Base-by-base conservation (phyloP, 2,888 invertebrate genomes). In the Sabatieria punctata region DNA sequence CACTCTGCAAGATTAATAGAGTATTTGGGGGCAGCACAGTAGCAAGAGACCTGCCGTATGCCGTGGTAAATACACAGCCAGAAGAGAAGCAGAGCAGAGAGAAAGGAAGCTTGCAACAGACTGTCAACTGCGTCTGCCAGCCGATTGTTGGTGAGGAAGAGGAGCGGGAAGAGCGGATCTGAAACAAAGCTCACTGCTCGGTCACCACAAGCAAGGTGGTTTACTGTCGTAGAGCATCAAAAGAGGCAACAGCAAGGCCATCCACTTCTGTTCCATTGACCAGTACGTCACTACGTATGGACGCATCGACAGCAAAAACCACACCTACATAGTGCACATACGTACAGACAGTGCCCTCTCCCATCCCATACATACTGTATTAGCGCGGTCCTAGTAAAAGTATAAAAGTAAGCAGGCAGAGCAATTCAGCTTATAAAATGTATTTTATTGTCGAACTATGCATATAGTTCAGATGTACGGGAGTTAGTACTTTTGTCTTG, bases 261-360 rank as follows among this genome's bases (percentile, higher is more conserved):
- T 77, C 93, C 93, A 95, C 67, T 84, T 86, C 65, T 95, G 93
- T 68, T 95, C 95, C 59, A 91, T 85, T 1, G 91, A 86, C 93
- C 91, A 95, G 67, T 91, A 88, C 57, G 79, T 77, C 38, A 85
- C 73, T 0, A 82, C 78, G 69, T 85, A 93, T 64, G 81, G 83
- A 55, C 85, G 74, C 54, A 95, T 71, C 0, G 81, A 78, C 68
- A 86, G 83, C 33, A 83, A 82, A 68, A 86, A 91, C 82, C 86
- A 85, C 65, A 85, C 85, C 93, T 93, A n/a, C n/a, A n/a, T n/a
- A n/a, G n/a, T n/a, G n/a, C n/a, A n/a, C n/a, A n/a, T n/a, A n/a
- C n/a, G n/a, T n/a, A n/a, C n/a, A n/a, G n/a, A n/a, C n/a, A n/a
- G n/a, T n/a, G n/a, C n/a, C n/a, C n/a, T n/a, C n/a, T n/a, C n/a